Evolutionary conservation across 2,113 vertebrate species (phyloP).

Genomic region (Petrocephalus microphthalmus): DNA sequence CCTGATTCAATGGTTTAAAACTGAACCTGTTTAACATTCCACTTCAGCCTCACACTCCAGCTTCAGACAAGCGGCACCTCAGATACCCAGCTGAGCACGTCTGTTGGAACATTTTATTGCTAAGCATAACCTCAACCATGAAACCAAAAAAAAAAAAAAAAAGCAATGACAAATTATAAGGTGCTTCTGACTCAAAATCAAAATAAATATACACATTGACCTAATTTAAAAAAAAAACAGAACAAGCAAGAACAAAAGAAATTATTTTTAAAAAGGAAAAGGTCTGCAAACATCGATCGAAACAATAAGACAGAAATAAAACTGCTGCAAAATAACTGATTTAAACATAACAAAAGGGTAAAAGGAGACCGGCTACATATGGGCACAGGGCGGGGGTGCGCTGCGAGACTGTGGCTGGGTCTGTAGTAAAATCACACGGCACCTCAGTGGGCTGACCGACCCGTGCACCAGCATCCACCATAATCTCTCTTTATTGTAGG

Average conservation of each 20-base stretch:
- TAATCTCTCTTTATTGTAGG: constrained; percentile 70
- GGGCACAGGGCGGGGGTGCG: constrained; percentile 65
- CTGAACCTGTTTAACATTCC: background rate
- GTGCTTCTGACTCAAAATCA: constrained; percentile 56
- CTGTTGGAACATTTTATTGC: constrained; percentile 80
- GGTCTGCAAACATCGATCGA: constrained; percentile 65
- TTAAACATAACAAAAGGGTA: constrained; percentile 34
- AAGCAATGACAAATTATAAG: background rate
- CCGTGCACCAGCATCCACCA: constrained; percentile 70
- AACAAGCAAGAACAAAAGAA: constrained; percentile 67
- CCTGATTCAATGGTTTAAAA: background rate
- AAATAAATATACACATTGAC: constrained; percentile 67
- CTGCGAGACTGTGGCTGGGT: constrained; percentile 70
- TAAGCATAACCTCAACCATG: constrained; percentile 88
- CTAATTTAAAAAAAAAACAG: constrained; percentile 56
- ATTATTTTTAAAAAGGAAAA: constrained; percentile 68
- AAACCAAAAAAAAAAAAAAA: constrained; percentile 71
- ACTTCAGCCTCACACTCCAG: background rate
- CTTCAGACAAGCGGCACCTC: background rate
- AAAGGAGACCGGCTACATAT: constrained; percentile 59
- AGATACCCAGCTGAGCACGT: background rate
- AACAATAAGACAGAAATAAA: constrained; percentile 44
- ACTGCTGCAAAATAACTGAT: constrained; percentile 53
- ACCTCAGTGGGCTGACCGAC: constrained; percentile 67
- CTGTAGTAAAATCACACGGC: constrained; percentile 64